Evolutionary conservation across 1,140 invertebrate genomes (phyloP).

Genomic region (Hyphantria cunea): DNA sequence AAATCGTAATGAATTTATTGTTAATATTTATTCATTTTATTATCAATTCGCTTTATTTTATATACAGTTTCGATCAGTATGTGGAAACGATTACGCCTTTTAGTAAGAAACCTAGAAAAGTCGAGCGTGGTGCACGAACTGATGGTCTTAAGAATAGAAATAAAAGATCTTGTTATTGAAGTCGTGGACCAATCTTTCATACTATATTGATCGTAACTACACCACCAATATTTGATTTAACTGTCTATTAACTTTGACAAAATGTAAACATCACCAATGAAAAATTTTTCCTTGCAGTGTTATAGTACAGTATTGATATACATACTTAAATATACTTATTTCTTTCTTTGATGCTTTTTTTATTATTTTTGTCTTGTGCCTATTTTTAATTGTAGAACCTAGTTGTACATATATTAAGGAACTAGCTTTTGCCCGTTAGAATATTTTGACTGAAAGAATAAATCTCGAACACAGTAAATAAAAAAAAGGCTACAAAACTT

Average conservation of each 20-base stretch:
- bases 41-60: not conserved
- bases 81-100: not conserved
- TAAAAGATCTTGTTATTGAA: too few species aligned
- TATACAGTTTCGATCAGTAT: not conserved
- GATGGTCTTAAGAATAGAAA: too few species aligned
- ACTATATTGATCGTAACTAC: not conserved
- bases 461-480: too few species aligned
- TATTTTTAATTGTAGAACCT: too few species aligned
- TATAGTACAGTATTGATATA: constrained; percentile 17
- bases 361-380: too few species aligned
- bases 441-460: too few species aligned
- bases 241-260: too few species aligned
- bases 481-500: too few species aligned
- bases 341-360: constrained; percentile 11
- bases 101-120: not conserved
- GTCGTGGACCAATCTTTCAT: too few species aligned
- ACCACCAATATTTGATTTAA: constrained; percentile 2
- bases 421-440: too few species aligned
- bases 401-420: too few species aligned
- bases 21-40: constrained; percentile 39
- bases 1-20: constrained; percentile 64
- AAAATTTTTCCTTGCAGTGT: constrained; percentile 49
- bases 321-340: constrained; percentile 18
- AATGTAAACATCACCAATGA: constrained; percentile 48
- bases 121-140: too few species aligned